These are phyloP conservation scores for Malaclemys terrapin DNA, from an alignment of 2,113 vertebrate genomes.

Conservation along the genomic window DNA sequence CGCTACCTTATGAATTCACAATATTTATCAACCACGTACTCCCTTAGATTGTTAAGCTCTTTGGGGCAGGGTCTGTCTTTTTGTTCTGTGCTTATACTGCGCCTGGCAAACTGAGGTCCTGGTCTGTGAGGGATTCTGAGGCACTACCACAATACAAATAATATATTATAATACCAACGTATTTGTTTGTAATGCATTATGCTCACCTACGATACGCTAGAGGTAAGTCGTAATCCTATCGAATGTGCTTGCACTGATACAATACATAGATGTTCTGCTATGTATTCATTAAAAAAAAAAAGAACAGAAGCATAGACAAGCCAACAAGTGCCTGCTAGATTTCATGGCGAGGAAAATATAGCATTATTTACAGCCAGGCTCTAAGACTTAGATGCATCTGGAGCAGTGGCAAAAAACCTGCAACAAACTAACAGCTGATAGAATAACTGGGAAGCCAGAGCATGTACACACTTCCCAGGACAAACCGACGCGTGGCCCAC, in stretches of 20 bases:
- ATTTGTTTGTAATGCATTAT: not conserved
- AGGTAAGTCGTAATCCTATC: conserved; percentile 19
- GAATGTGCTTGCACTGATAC: not conserved
- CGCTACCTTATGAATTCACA: fast-evolving
- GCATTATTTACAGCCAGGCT: conserved; percentile 65
- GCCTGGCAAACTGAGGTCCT: not conserved
- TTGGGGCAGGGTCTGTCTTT: not conserved
- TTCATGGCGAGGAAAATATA: conserved; percentile 55
- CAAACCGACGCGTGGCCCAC: not conserved
- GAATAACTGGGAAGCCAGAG: conserved; percentile 4
- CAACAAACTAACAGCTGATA: conserved; percentile 9
- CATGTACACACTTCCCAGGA: not conserved
- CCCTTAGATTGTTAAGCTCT: not conserved
- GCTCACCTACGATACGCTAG: not conserved
- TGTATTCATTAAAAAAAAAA: conserved; percentile 31
- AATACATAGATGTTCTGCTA: conserved; percentile 62
- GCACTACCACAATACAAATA: not conserved
- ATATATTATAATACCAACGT: not conserved
- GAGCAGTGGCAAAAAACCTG: conserved; percentile 46
- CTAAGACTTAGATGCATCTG: conserved; percentile 70
- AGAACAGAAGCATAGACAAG: conserved; percentile 70
- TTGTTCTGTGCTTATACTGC: not conserved
- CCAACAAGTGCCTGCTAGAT: conserved; percentile 69
- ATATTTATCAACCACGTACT: not conserved
- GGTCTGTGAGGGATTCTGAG: not conserved